Evolutionary conservation across 2,888 invertebrate genomes (phyloP).

Genomic region (Acanthosepion pharaonis): DNA sequence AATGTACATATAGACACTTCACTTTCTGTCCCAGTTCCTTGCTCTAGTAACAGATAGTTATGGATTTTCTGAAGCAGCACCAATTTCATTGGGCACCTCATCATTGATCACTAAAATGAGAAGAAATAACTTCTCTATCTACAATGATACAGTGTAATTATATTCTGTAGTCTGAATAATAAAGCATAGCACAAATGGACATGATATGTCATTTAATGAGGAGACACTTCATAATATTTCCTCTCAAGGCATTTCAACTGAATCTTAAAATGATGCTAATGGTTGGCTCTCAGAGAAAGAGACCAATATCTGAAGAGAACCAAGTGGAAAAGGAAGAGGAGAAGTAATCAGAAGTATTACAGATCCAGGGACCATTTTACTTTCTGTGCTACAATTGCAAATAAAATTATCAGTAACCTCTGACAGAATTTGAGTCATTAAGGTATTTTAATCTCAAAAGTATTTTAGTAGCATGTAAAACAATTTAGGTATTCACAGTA

Average conservation of each 20-base stretch:
- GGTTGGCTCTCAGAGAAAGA: neutral
- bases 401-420: too few relatives aligned
- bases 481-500: too few relatives aligned
- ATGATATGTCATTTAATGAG: neutral
- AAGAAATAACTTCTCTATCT: neutral
- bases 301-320: neutral
- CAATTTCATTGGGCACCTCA: neutral
- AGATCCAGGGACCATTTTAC: too few relatives aligned
- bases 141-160: neutral
- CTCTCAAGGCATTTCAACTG: neutral
- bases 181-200: conserved; percentile 9
- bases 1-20: neutral
- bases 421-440: too few relatives aligned
- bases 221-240: conserved; percentile 8
- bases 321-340: neutral
- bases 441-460: too few relatives aligned
- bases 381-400: too few relatives aligned
- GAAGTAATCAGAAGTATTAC: neutral
- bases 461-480: too few relatives aligned
- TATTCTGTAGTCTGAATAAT: neutral
- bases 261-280: neutral
- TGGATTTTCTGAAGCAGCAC: neutral
- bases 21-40: neutral
- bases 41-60: neutral
- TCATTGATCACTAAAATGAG: neutral